Base-by-base conservation (phyloP, 2,797 vertebrate genomes). In the Hapalemur alaotrensis region DNA sequence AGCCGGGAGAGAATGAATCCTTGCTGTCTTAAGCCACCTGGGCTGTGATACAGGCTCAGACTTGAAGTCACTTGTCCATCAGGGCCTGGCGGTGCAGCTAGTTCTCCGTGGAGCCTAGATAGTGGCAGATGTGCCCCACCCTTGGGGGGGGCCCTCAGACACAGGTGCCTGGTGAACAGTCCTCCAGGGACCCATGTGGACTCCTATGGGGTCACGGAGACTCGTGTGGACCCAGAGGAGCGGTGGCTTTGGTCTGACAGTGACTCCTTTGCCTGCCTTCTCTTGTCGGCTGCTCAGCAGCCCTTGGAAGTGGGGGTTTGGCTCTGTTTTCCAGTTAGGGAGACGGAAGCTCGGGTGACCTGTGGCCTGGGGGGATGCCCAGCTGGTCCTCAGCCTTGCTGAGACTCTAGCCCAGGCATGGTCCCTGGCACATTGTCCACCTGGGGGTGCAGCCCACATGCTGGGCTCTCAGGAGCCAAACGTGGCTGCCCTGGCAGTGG, bases 301-400 rank as follows among this genome's bases (percentile, higher is more conserved):
- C 73, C 67, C 59, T 93, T 35, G n/a, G 35, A 73, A 81, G 14
- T 57, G 22, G 15, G 57, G n/a, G 12, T 67, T 14, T 23, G 28
- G 30, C 78, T 81, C 54, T 35, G 46, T 28, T 14, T 59, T 90
- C 75, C 48, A 25, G 65, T 48, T 67, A 59, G 20, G 67, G 28
- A 81, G 59, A 69, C 6, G 0, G 1, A 59, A 59, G 30, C 25
- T n/a, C 0, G 0, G 69, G 28, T 14, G 13, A 22, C 41, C 18
- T 52, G 13, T 17, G 65, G 30, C n/a, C 2, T 59, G 13, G 10
- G 8, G 46, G 20, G 30, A 20, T 15, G 0, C n/a, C 43, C 0
- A 12, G 10, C 41, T 10, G 10, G 54, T 52, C 59, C n/a, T 43
- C 7, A 25, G 67, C 41, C 13, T n/a, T 41, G 41, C 22, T 13